phyloP scores from a whole-genome alignment of 2,888 invertebrate species.

The Pelosia muscerda region DNA sequence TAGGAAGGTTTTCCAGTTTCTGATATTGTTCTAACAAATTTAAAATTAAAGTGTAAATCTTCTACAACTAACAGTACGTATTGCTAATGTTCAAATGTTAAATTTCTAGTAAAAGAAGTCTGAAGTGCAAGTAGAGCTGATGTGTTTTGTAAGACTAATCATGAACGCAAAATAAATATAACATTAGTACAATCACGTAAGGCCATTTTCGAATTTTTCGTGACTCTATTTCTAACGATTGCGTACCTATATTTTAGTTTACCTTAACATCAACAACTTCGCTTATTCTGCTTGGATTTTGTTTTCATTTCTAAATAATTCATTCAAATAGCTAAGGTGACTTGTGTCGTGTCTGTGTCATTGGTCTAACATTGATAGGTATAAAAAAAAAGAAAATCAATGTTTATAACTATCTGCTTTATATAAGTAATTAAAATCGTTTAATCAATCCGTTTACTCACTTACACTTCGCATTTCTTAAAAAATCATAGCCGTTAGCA shows the following conservation, averaged over 20 bases:
- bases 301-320: no score
- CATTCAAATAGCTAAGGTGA: no score
- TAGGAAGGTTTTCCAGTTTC: no score
- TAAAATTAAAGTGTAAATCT: no score
- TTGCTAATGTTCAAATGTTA: no score
- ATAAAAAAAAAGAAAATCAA: no score
- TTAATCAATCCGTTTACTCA: constrained; percentile 8
- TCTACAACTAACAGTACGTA: no score
- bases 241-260: background rate
- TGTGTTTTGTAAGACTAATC: constrained; percentile 25
- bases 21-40: no score
- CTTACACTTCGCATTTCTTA: constrained; percentile 28
- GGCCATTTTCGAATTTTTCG: background rate
- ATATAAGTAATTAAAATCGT: background rate
- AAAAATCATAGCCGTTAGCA: constrained; percentile 32
- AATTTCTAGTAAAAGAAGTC: background rate
- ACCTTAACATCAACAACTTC: background rate
- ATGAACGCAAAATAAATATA: constrained; percentile 30
- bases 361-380: no score
- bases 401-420: no score
- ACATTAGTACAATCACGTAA: constrained; percentile 5
- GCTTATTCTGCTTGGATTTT: background rate
- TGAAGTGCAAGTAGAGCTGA: background rate
- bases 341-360: no score
- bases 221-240: constrained; percentile 4